Conservation (phyloP, 2,888 invertebrate species). For the Alloplasta piceator region DNA sequence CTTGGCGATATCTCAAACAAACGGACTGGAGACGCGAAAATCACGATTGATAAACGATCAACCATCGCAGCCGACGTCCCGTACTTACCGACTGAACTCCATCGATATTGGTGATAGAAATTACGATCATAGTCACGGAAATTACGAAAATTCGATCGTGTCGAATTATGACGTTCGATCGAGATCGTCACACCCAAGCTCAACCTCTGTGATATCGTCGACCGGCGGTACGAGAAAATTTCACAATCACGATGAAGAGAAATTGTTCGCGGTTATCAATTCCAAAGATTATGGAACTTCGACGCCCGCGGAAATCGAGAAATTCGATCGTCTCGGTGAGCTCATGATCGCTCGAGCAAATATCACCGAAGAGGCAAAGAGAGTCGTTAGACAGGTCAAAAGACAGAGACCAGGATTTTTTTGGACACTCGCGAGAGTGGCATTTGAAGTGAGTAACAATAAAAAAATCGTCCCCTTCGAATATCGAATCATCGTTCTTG, state of each 20-base stretch:
- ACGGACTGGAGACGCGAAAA: conserved; percentile 34
- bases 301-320: conserved; percentile 61
- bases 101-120: conserved; percentile 19
- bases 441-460: conserved; percentile 79
- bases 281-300: conserved; percentile 49
- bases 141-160: background rate
- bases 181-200: background rate
- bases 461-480: background rate
- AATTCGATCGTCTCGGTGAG: conserved; percentile 70
- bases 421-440: conserved; percentile 79
- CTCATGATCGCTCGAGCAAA: conserved; percentile 70
- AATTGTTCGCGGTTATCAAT: conserved; percentile 48
- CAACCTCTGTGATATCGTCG: background rate
- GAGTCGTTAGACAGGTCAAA: conserved; percentile 77
- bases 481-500: no score
- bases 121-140: background rate
- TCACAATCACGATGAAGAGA: conserved; percentile 44
- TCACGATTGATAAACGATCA: conserved; percentile 47
- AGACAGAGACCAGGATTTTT: conserved; percentile 80
- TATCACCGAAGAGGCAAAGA: conserved; percentile 76
- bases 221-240: conserved; percentile 1
- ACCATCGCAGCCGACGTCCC: background rate
- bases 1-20: background rate
- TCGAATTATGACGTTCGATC: background rate
- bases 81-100: conserved; percentile 30